phyloP scores from a whole-genome alignment of 2,888 invertebrate genomes.

The Caenorhabditis becei region DNA sequence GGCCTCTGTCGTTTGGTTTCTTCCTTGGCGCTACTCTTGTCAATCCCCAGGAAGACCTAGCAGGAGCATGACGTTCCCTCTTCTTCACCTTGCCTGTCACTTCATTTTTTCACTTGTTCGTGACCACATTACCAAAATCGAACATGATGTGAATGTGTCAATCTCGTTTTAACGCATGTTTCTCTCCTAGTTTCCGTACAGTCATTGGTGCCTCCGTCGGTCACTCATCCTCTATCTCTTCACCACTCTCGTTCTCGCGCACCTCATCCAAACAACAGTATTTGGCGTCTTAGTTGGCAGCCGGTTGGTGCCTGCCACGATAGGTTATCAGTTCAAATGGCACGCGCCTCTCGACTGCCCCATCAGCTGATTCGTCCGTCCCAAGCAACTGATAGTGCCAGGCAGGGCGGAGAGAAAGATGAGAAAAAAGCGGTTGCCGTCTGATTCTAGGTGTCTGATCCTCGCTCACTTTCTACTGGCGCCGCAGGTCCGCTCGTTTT shows the following conservation, averaged over 20 bases:
- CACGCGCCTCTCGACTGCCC: slow-evolving; percentile 61
- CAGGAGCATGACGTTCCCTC: neutral
- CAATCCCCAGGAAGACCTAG: neutral
- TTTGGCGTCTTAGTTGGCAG: slow-evolving; percentile 47
- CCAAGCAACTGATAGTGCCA: slow-evolving; percentile 60
- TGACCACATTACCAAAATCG: slow-evolving; percentile 42
- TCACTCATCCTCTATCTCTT: slow-evolving; percentile 59
- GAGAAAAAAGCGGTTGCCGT: slow-evolving; percentile 53
- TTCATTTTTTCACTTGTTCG: slow-evolving; percentile 23
- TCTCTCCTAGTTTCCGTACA: slow-evolving; percentile 47
- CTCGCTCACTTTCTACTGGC: slow-evolving; percentile 42
- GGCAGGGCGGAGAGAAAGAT: slow-evolving; percentile 57
- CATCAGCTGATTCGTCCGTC: slow-evolving; percentile 60
- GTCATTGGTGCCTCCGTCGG: slow-evolving; percentile 51
- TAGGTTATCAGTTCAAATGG: slow-evolving; percentile 65
- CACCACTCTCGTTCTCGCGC: slow-evolving; percentile 56
- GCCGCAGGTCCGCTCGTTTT: slow-evolving; percentile 38
- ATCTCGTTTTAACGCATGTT: slow-evolving; percentile 57
- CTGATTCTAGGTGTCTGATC: slow-evolving; percentile 62
- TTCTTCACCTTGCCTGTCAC: neutral
- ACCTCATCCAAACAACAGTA: slow-evolving; percentile 55
- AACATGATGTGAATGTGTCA: slow-evolving; percentile 58
- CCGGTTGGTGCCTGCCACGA: slow-evolving; percentile 65
- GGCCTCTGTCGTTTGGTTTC: slow-evolving; percentile 38
- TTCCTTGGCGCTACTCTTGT: slow-evolving; percentile 2